Base-by-base conservation (phyloP, 1,140 invertebrate genomes). In the Penaeus indicus region DNA sequence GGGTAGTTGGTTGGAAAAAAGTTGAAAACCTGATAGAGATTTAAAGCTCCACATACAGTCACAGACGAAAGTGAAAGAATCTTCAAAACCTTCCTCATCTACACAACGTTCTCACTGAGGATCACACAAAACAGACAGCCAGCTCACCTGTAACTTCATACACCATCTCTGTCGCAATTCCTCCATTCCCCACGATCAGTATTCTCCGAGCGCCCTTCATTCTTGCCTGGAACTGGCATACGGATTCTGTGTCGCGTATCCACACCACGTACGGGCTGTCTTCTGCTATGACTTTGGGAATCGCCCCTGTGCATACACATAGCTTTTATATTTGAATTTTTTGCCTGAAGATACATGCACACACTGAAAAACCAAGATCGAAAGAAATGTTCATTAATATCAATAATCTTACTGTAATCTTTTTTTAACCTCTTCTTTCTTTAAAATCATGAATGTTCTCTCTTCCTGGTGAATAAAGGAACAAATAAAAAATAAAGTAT, bases 201-300 rank as follows among this genome's bases (percentile, higher is more conserved):
- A 99, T 94, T 93, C 94, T 95, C 90, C 94, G 95, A 0, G 97
- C 95, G 89, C 93, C 92, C 81, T 93, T 93, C 13, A 99, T 92
- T 92, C 94, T 95, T 61, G 95, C 92, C 90, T 97, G 95, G 91
- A 99, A 96, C 88, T 95, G 94, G 92, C 96, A 92, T 0, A 98
- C 97, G 38, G 98, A 99, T 92, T 99, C 97, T n/a, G 97, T 99
- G 92, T 99, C 98, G 91, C 98, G 94, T 88, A 99, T 98, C 21
- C 97, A 97, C 79, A 99, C 91, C 75, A 99, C 94, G 92, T 94
- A 94, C 0, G 94, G 93, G 92, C 60, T 95, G 95, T 88, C 94
- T 92, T 75, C 91, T 64, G 84, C 93, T 86, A 97, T 95, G 72
- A 98, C 92, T 93, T 96, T 97, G 11, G 98, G 97, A 91, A 93